Conservation (phyloP, 2,888 invertebrate species). For the Malachius bipustulatus region DNA sequence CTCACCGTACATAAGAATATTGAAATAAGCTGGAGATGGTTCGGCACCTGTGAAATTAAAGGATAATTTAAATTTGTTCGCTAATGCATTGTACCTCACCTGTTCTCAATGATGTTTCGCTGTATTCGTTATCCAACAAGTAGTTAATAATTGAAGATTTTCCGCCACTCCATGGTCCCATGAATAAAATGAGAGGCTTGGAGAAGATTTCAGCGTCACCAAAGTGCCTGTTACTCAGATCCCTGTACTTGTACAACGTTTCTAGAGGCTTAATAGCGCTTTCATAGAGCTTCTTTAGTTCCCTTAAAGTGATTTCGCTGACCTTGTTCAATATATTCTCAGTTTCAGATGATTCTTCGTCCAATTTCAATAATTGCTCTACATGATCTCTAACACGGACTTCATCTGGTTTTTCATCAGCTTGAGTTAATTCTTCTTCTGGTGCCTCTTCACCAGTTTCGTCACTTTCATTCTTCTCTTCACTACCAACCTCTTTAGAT, state of each 20-base stretch:
- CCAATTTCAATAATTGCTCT: conserved; percentile 64
- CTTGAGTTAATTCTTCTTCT: conserved; percentile 47
- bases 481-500: conserved; percentile 6
- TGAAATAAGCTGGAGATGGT: conserved; percentile 87
- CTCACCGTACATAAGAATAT: conserved; percentile 81
- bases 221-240: conserved; percentile 82
- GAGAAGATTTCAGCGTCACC: conserved; percentile 92
- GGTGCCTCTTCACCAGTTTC: conserved; percentile 27
- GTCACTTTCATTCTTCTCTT: conserved; percentile 12
- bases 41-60: conserved; percentile 62
- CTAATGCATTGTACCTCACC: conserved; percentile 45
- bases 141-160: conserved; percentile 92
- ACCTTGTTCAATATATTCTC: conserved; percentile 61
- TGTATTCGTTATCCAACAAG: conserved; percentile 76
- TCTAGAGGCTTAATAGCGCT: conserved; percentile 82
- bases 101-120: conserved; percentile 70
- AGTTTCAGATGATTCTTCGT: conserved; percentile 58
- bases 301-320: conserved; percentile 67
- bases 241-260: conserved; percentile 80
- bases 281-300: conserved; percentile 76
- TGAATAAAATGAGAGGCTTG: conserved; percentile 82
- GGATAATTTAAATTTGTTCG: no score
- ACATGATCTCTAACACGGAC: conserved; percentile 71
- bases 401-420: conserved; percentile 63
- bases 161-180: conserved; percentile 96